These are phyloP conservation scores for Cotesia chilonis DNA, from an alignment of 1,140 invertebrate species.

Conservation along the genomic window DNA sequence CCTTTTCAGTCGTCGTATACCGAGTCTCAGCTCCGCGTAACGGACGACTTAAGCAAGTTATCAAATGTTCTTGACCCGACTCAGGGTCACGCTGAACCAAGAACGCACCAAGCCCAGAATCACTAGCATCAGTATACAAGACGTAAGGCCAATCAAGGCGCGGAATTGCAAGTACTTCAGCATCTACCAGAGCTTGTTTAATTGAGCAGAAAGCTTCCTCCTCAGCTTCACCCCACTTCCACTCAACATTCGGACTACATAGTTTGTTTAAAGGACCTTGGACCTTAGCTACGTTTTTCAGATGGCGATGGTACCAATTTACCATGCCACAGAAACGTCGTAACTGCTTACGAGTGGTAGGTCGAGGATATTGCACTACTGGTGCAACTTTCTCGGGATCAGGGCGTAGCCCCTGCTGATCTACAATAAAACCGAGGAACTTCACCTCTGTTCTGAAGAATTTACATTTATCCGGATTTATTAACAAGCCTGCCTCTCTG, in stretches of 20 bases:
- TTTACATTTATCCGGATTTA: constrained; percentile 14
- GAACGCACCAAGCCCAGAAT: constrained; percentile 25
- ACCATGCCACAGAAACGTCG: constrained; percentile 9
- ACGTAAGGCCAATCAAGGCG: constrained; percentile 11
- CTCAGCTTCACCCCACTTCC: constrained; percentile 30
- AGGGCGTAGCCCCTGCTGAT: neutral
- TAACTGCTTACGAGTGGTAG: constrained; percentile 11
- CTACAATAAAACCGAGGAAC: constrained; percentile 12
- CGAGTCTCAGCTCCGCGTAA: neutral
- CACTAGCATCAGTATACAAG: constrained; percentile 33
- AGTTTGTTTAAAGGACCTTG: constrained; percentile 33
- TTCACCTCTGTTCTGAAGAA: constrained; percentile 4
- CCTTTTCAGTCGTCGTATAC: neutral
- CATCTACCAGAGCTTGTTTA: constrained; percentile 23
- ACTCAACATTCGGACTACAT: constrained; percentile 30
- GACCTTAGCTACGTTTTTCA: constrained; percentile 15
- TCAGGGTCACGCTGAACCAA: constrained; percentile 6
- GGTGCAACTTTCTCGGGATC: constrained; percentile 5
- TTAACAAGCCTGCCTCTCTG: neutral
- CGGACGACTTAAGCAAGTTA: constrained; percentile 20
- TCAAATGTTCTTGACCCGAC: constrained; percentile 5
- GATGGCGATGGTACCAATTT: constrained; percentile 28
- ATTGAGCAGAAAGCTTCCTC: constrained; percentile 27
- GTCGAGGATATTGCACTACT: neutral
- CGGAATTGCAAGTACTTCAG: constrained; percentile 11